A percentile compares a stretch with the other conserved stretches of the same genome.
Evolutionary conservation across 2,113 vertebrate genomes (phyloP).

Genomic region (Oreochromis aureus): DNA sequence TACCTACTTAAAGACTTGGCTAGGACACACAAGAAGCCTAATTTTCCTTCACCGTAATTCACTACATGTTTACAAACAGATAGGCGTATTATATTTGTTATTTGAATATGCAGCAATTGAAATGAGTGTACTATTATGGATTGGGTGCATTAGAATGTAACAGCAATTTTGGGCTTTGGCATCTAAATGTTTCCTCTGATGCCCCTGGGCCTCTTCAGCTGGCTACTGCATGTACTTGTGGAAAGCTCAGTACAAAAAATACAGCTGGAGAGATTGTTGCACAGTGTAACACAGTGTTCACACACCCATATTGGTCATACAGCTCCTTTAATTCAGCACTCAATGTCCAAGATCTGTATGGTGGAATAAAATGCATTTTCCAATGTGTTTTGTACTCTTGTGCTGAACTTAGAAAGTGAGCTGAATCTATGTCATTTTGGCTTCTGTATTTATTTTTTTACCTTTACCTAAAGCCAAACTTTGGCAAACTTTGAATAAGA

Average conservation of each 20-base stretch:
- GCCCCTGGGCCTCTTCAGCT: neutral
- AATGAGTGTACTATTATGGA: neutral
- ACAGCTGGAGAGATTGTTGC: neutral
- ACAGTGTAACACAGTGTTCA: neutral
- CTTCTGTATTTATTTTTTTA: neutral
- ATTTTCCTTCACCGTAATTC: neutral
- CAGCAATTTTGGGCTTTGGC: neutral
- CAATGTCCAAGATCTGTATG: neutral
- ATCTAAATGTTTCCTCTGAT: neutral
- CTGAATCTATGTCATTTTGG: neutral
- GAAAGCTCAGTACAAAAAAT: neutral
- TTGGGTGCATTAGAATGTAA: neutral
- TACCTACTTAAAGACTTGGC: neutral
- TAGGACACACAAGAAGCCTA: neutral
- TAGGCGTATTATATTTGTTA: neutral
- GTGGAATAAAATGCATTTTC: neutral
- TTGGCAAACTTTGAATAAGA: constrained; percentile 8
- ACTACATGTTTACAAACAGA: neutral
- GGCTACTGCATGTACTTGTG: neutral
- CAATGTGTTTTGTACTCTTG: neutral
- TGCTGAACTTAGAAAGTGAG: neutral
- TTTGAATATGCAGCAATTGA: neutral
- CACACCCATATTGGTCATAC: neutral
- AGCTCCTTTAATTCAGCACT: neutral
- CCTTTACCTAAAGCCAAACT: constrained; percentile 10